Percentiles rank a stretch among this genome's conserved stretches.
Evolutionary conservation across 2,888 invertebrate species (phyloP).

Genomic region (Philhelius pedissequus): DNA sequence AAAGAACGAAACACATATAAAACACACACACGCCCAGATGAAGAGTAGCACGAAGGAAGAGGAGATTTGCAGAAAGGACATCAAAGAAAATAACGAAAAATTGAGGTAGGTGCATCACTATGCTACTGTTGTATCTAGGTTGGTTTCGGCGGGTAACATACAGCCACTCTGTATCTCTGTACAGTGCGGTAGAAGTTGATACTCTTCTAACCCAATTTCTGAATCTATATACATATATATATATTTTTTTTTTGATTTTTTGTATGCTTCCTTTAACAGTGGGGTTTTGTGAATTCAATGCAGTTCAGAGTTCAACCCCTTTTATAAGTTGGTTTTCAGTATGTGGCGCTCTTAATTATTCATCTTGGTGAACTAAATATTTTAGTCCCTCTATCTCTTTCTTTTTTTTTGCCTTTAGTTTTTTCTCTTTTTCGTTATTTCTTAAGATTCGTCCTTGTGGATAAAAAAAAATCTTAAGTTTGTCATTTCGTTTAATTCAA

Average conservation of each 20-base stretch:
- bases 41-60: slow-evolving; percentile 11
- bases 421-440: not conserved
- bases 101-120: slow-evolving; percentile 67
- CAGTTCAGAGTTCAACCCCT: slow-evolving; percentile 68
- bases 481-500: not conserved
- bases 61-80: slow-evolving; percentile 59
- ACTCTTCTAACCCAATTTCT: slow-evolving; percentile 68
- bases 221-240: slow-evolving; percentile 38
- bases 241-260: slow-evolving; percentile 5
- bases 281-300: slow-evolving; percentile 58
- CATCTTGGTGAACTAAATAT: slow-evolving; percentile 33
- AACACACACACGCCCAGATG: not conserved
- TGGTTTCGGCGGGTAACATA: slow-evolving; percentile 64
- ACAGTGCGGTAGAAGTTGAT: slow-evolving; percentile 64
- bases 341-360: slow-evolving; percentile 59
- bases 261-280: slow-evolving; percentile 9
- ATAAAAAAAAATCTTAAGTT: not conserved
- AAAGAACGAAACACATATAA: slow-evolving; percentile 34
- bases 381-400: not conserved
- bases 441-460: not conserved
- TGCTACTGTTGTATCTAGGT: slow-evolving; percentile 59
- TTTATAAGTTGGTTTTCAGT: slow-evolving; percentile 42
- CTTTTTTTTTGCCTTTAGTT: not conserved
- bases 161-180: slow-evolving; percentile 34
- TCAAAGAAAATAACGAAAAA: slow-evolving; percentile 51